These are phyloP conservation scores for Tetragnatha montana DNA, from an alignment of 2,888 invertebrate species.

Conservation along the genomic window DNA sequence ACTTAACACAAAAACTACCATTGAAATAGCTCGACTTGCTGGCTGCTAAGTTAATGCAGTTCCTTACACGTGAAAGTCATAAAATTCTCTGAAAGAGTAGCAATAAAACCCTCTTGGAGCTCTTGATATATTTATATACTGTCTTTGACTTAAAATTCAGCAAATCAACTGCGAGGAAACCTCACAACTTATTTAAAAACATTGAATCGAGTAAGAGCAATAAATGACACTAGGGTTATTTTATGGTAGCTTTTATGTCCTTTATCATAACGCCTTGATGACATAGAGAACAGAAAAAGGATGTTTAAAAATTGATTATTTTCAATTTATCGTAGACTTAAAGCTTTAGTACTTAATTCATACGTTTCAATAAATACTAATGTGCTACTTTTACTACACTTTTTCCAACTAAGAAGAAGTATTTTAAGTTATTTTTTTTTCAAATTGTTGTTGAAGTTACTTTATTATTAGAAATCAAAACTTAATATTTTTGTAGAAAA, in stretches of 20 bases:
- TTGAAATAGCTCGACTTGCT: neutral
- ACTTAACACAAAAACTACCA: neutral
- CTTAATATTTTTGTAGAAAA: too few relatives aligned
- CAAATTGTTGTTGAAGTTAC: too few relatives aligned
- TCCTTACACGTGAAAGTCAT: neutral
- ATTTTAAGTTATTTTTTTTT: too few relatives aligned
- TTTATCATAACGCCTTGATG: neutral
- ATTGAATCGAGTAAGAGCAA: neutral
- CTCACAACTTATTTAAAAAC: conserved; percentile 1
- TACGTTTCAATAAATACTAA: too few relatives aligned
- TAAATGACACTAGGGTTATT: neutral
- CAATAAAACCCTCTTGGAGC: neutral
- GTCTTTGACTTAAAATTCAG: neutral
- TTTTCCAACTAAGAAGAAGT: too few relatives aligned
- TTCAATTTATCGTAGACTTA: too few relatives aligned
- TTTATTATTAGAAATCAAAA: too few relatives aligned
- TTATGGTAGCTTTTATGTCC: neutral
- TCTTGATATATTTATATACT: neutral
- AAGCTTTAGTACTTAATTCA: too few relatives aligned
- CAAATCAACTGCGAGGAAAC: neutral
- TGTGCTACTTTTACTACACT: too few relatives aligned
- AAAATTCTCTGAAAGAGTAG: neutral
- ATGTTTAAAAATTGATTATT: too few relatives aligned
- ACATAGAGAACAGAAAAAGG: neutral
- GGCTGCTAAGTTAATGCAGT: neutral